Evolutionary conservation across 2,113 vertebrate genomes (phyloP).

Genomic region (Prochilodus magdalenae): DNA sequence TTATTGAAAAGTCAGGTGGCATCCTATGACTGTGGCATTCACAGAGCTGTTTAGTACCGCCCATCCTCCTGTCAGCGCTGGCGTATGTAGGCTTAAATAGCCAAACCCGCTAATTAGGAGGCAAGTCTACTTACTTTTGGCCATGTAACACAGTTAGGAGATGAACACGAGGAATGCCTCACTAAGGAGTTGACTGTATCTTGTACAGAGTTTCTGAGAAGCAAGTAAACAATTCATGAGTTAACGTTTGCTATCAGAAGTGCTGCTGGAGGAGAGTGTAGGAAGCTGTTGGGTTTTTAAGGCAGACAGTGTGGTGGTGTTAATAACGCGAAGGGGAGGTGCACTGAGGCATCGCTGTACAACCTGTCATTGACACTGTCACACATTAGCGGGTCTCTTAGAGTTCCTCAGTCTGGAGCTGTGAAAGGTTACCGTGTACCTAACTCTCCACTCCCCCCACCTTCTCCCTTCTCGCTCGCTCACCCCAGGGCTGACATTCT

Average conservation of each 20-base stretch:
- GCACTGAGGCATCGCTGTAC: slow-evolving; percentile 35
- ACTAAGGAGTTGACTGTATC: no score
- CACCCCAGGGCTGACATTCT: slow-evolving; percentile 73
- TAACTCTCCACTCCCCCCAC: slow-evolving; percentile 40
- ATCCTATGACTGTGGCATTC: no score
- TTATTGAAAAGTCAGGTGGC: no score
- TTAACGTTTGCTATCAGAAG: background rate
- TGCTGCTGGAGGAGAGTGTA: background rate
- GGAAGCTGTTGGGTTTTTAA: slow-evolving; percentile 28
- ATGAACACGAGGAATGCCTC: no score
- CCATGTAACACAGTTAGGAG: no score
- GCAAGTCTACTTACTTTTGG: no score
- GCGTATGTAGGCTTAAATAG: no score
- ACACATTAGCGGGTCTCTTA: slow-evolving; percentile 64
- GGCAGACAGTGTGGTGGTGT: slow-evolving; percentile 2
- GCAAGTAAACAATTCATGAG: background rate
- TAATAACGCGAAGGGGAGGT: slow-evolving; percentile 1
- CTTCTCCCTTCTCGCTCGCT: slow-evolving; percentile 40
- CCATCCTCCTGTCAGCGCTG: no score
- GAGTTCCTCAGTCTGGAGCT: slow-evolving; percentile 66
- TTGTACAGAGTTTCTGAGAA: no score
- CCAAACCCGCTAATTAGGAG: no score
- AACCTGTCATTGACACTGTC: slow-evolving; percentile 60
- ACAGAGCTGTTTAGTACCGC: no score
- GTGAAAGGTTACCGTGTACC: slow-evolving; percentile 61